Base-by-base conservation (phyloP, 53 echinoderm and acorn worm species). In the Actinopyga echinites region DNA sequence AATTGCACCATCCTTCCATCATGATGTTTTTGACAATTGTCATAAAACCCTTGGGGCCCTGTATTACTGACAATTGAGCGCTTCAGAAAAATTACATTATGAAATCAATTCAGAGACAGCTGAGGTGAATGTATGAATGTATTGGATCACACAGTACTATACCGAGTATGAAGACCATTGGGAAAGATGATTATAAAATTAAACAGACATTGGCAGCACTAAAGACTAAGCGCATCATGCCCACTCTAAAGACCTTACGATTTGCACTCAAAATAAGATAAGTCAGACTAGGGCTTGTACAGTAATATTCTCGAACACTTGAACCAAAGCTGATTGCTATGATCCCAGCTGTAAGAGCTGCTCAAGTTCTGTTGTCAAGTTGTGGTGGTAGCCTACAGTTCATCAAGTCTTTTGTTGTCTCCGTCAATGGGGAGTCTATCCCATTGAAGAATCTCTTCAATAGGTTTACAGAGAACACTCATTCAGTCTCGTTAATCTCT, bases 321-420 rank as follows among this genome's bases (percentile, higher is more conserved):
- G 68, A 68, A 68, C 68, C 38, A 31, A 68, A 68, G 68, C 68
- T 19, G 68, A 68, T 68, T 68, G 68, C 35, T 21, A 68, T 19
- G 35, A 68, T 68, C 21, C 40, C 17, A 31, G 35, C 68, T 68
- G 8, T 6, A 36, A 30, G 63, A 68, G 68, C 68, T 68, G n/a
- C 68, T 68, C 35, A 38, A 68, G 68, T 36, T 9, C 68, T 68
- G 68, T 68, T 68, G 68, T 68, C 68, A 68, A 68, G 68, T 68
- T 68, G 38, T 9, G 38, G 68, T 36, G 38, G 68, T 68, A 68
- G 68, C 38, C n/a, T 68, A 68, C 68, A 68, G 68, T 68, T 68
- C 31, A 33, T 68, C 68, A 68, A 68, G 38, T 68, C 68, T 68
- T 19, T 68, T 68, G 68, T 68, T 68, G 68, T 68, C 35, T 34